Evolutionary conservation across 2,797 vertebrate genomes (phyloP).

Genomic region (Nannoperca australis): DNA sequence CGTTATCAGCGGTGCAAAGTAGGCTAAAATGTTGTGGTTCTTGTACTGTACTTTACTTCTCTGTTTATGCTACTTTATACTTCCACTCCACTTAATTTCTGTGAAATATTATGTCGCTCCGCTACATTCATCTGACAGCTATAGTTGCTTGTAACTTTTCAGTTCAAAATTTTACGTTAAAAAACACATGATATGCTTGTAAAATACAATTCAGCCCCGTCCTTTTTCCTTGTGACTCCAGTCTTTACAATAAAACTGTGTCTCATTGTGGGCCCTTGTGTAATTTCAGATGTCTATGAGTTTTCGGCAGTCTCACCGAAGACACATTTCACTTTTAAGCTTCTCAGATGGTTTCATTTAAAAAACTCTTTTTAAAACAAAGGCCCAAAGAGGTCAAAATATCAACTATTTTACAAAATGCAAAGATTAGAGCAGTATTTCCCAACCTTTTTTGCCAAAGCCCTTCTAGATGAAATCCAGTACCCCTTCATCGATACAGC

Average conservation of each 20-base stretch:
- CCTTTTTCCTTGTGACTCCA: background rate
- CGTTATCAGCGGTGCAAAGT: background rate
- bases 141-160: background rate
- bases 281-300: background rate
- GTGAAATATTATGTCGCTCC: background rate
- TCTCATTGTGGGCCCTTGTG: background rate
- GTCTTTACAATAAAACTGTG: background rate
- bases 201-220: background rate
- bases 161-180: background rate
- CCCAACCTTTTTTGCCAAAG: no score
- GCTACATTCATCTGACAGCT: background rate
- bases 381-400: background rate
- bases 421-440: no score
- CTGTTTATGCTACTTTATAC: background rate
- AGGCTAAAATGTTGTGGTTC: background rate
- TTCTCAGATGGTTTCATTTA: background rate
- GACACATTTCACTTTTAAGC: background rate
- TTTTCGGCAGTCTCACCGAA: background rate
- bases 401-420: no score
- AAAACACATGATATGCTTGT: background rate
- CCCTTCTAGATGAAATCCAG: no score
- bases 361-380: no score
- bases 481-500: no score
- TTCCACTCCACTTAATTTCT: background rate
- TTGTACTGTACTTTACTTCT: background rate